These are phyloP conservation scores for Thinocorus orbignyianus DNA, from an alignment of 2,113 vertebrate genomes.

Conservation along the genomic window DNA sequence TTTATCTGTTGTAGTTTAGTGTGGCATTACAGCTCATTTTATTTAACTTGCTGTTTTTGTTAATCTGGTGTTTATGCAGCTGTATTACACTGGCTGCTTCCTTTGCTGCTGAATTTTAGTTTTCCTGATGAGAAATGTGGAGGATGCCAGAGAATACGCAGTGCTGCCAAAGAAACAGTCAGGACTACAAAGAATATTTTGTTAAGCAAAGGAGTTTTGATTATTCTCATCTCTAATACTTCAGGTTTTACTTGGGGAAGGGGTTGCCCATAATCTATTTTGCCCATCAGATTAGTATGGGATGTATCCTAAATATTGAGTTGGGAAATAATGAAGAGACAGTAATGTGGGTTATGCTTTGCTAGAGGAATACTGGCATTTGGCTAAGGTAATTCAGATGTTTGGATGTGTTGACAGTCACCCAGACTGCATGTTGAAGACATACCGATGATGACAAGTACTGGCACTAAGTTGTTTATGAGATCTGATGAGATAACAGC, in stretches of 20 bases:
- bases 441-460: neutral
- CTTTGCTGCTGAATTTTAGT: neutral
- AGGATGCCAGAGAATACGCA: neutral
- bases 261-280: neutral
- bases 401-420: neutral
- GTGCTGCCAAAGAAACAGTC: neutral
- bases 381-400: neutral
- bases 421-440: neutral
- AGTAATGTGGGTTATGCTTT: neutral
- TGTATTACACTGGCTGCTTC: neutral
- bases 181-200: neutral
- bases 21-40: neutral
- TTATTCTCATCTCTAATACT: neutral
- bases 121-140: neutral
- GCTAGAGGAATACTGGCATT: neutral
- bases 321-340: neutral
- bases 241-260: neutral
- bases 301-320: neutral
- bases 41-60: neutral
- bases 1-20: neutral
- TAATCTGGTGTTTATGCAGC: neutral
- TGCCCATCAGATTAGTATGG: neutral
- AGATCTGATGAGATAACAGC: neutral
- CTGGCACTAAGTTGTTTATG: neutral
- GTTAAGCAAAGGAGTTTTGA: neutral